Evolutionary conservation across 35 echinoderm and acorn worm species (phyloP).

Genomic region (Acanthaster planci): DNA sequence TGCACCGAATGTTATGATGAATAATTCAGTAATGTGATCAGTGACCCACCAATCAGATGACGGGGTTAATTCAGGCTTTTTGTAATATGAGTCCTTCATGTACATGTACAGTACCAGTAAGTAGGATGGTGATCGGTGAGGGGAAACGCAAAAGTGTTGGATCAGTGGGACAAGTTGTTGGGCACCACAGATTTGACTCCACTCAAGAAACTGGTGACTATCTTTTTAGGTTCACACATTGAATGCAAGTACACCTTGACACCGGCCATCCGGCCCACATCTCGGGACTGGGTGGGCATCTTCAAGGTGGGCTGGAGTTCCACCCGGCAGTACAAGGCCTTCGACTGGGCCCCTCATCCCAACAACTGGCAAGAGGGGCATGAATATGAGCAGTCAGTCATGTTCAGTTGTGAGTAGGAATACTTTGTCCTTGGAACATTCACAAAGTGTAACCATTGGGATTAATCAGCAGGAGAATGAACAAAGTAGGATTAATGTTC

Average conservation of each 20-base stretch:
- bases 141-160: no score
- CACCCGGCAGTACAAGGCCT: slow-evolving; percentile 76
- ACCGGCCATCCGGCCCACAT: slow-evolving; percentile 59
- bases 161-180: not conserved
- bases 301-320: slow-evolving; percentile 98
- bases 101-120: no score
- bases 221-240: slow-evolving; percentile 59
- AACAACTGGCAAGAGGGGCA: slow-evolving; percentile 51
- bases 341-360: slow-evolving; percentile 84
- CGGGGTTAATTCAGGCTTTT: no score
- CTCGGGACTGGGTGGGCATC: slow-evolving; percentile 85
- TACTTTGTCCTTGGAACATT: no score
- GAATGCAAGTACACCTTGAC: slow-evolving; percentile 90
- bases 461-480: no score
- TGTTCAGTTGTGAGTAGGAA: slow-evolving; percentile 62
- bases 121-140: no score
- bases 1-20: no score
- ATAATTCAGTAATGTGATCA: no score
- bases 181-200: not conserved
- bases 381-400: slow-evolving; percentile 68
- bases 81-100: no score
- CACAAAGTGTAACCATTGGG: no score
- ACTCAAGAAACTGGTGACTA: not conserved
- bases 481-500: no score
- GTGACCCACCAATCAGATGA: no score